A percentile compares a stretch with the other conserved stretches of the same genome.
phyloP scores from a whole-genome alignment of 1,140 invertebrate species.

The Caerostris darwini region DNA sequence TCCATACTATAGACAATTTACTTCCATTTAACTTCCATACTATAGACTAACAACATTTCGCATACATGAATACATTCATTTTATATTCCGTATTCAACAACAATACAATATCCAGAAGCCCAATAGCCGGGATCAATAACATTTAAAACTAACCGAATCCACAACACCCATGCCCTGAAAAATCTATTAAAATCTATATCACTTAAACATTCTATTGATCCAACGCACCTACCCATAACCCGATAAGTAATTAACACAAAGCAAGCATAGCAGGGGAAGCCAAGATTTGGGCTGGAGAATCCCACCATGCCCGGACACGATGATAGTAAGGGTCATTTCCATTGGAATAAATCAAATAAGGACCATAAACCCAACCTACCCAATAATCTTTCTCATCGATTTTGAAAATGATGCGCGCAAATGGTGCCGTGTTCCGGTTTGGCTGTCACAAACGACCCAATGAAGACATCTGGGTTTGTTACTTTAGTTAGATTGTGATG shows the following conservation, averaged over 20 bases:
- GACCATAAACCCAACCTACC: constrained; percentile 56
- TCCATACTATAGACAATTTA: too few relatives aligned
- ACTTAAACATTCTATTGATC: neutral
- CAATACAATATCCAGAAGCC: too few relatives aligned
- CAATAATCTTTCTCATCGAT: constrained; percentile 50
- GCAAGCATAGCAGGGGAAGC: neutral
- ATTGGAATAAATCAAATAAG: constrained; percentile 69
- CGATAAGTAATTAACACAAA: neutral
- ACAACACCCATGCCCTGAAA: neutral
- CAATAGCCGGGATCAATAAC: too few relatives aligned
- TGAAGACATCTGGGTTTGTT: constrained; percentile 59
- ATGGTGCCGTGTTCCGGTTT: constrained; percentile 36
- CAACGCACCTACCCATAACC: neutral
- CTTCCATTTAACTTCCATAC: too few relatives aligned
- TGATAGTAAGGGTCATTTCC: constrained; percentile 55
- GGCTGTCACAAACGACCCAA: constrained; percentile 43
- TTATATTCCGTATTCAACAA: too few relatives aligned
- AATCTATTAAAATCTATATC: neutral
- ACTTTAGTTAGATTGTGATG: neutral
- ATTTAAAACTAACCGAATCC: too few relatives aligned
- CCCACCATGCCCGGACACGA: neutral
- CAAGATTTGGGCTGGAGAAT: neutral
- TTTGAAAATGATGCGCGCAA: constrained; percentile 37
- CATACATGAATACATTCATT: too few relatives aligned
- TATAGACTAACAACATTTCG: too few relatives aligned